These are phyloP conservation scores for Lethrus apterus DNA, from an alignment of 1,140 invertebrate genomes.

Conservation along the genomic window DNA sequence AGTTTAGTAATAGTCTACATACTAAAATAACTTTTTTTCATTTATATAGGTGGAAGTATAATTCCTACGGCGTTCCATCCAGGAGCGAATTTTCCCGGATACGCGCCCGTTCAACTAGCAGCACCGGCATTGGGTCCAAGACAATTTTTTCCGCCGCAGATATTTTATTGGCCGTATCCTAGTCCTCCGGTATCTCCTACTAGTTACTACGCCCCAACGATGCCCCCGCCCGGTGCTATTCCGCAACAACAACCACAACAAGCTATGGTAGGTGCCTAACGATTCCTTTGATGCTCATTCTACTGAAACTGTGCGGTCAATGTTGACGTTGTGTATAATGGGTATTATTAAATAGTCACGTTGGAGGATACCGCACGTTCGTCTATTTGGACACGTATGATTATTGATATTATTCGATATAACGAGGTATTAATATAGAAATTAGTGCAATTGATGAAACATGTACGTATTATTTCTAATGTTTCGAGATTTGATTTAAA, in stretches of 20 bases:
- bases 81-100: conserved; percentile 43
- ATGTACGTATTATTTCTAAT: too few relatives aligned
- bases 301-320: not conserved
- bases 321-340: too few relatives aligned
- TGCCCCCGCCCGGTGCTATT: conserved; percentile 39
- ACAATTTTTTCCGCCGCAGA: conserved; percentile 49
- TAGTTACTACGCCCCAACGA: conserved; percentile 63
- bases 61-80: conserved; percentile 45
- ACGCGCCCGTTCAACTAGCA: conserved; percentile 39
- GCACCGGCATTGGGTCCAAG: conserved; percentile 40
- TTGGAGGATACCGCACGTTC: too few relatives aligned
- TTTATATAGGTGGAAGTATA: conserved; percentile 48
- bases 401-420: too few relatives aligned
- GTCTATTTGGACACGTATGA: too few relatives aligned
- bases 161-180: conserved; percentile 86
- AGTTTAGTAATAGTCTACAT: not conserved
- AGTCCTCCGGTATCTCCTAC: conserved; percentile 86
- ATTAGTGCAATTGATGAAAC: too few relatives aligned
- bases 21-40: conserved; percentile 1
- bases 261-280: conserved; percentile 32
- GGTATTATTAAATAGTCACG: too few relatives aligned
- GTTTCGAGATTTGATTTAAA: too few relatives aligned
- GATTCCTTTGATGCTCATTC: conserved; percentile 1
- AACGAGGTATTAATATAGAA: too few relatives aligned
- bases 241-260: conserved; percentile 32